Evolutionary conservation across 2,797 vertebrate species (phyloP), one percentile per base, ranked within the genome.

Genomic region (Oceanodroma leucorhoa): DNA sequence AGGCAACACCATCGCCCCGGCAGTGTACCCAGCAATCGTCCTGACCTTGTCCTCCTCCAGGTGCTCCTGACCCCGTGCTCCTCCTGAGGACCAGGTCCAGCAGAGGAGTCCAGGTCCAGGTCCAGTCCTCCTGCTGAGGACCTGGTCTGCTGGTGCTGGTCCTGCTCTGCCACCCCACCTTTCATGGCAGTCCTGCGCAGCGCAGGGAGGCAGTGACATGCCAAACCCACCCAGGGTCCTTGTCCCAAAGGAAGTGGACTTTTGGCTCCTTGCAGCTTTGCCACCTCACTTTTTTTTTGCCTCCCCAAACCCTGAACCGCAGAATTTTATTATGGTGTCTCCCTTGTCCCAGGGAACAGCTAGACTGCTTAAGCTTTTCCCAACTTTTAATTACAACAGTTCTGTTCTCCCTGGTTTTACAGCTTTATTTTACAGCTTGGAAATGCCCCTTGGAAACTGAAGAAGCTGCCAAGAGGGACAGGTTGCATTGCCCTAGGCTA

Each of bases 1-100:
- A 70, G 60, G 30, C 14, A 67, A 7, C 14, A 36, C 38, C n/a
- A 21, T 7, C 0, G 0, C 10, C 20, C 18, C 1, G 2, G 17
- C 5, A 64, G 29, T 34, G 18, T 32, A 13, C 30, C 20, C 19
- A 45, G 38, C 54, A 69, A 17, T 53, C 55, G 30, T 55, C 38
- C 53, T 53, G 41, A 24, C 8, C 18, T 18, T 40, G 18, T 57
- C 20, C 16, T 78, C 30, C 19, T 73, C 20, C 27, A 34, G 5
- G 8, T 46, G 11, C 36, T 65, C 21, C 50, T 45, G 14, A 83
- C 6, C 18, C 9, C 3, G 0, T 30, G 27, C 12, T 90, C 11
- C 43, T 72, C 67, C 55, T 13, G 18, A 55, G 7, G 67, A 26
- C 11, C 6, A 54, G 30, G 6, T 57, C n/a, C n/a, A n/a, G n/a